Evolutionary conservation across 2,888 invertebrate genomes (phyloP).

Genomic region (Mellilla xanthometata): DNA sequence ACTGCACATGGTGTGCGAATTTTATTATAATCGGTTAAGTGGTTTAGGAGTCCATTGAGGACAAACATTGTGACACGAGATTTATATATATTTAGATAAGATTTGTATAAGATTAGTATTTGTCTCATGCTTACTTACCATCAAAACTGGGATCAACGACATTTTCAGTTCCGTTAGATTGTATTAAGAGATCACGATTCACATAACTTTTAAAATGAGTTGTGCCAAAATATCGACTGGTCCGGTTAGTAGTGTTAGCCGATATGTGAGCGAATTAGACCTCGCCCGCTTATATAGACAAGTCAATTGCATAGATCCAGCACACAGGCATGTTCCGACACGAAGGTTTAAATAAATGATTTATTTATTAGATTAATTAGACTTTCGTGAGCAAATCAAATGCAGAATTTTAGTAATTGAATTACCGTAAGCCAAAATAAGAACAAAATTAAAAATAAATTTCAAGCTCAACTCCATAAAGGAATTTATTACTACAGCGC

Average conservation of each 20-base stretch:
- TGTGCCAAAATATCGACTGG: slow-evolving; percentile 24
- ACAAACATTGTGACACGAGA: too few relatives aligned
- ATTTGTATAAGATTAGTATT: too few relatives aligned
- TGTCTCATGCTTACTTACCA: slow-evolving; percentile 42
- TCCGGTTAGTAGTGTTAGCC: slow-evolving; percentile 26
- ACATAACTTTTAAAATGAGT: slow-evolving; percentile 40
- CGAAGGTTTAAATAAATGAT: slow-evolving; percentile 9
- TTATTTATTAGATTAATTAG: too few relatives aligned
- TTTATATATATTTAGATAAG: too few relatives aligned
- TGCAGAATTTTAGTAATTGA: too few relatives aligned
- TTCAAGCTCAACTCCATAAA: too few relatives aligned
- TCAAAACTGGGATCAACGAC: slow-evolving; percentile 44
- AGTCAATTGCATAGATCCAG: slow-evolving; percentile 26
- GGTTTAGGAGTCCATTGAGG: too few relatives aligned
- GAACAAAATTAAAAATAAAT: too few relatives aligned
- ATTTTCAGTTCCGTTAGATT: slow-evolving; percentile 30
- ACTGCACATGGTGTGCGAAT: too few relatives aligned
- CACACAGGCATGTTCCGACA: slow-evolving; percentile 22
- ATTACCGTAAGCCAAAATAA: too few relatives aligned
- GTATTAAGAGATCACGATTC: slow-evolving; percentile 44
- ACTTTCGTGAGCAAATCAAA: neutral
- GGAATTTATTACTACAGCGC: too few relatives aligned
- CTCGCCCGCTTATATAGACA: slow-evolving; percentile 34
- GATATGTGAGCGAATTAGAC: slow-evolving; percentile 26
- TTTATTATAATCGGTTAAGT: too few relatives aligned